Base-by-base conservation (phyloP, 2,113 vertebrate species). In the pig (Sus scrofa) region DNA sequence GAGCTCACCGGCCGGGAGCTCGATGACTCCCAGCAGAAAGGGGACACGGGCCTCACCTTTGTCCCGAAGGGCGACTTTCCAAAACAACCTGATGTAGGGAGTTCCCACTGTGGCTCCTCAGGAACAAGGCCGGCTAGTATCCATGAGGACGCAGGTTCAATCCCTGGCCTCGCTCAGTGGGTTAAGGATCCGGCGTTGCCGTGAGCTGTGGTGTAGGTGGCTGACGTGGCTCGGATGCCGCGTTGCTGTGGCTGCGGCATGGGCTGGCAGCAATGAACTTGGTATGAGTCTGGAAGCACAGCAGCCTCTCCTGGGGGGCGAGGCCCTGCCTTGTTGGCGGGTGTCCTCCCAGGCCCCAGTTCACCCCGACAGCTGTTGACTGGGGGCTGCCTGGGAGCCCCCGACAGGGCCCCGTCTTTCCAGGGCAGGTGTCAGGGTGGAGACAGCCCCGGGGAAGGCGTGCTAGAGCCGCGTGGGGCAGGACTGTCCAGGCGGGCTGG, bases 1-100 rank as follows among this genome's bases (percentile, higher is more conserved):
- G 27, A 26, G 44, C 0, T 3, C 78, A 6, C 79, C 10, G 0
- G 7, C 22, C 0, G 30, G 54, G 24, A 12, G 30, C 1, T 19
- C n/a, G 37, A 27, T 6, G 24, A 2, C 39, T 15, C 22, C 58
- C 7, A 16, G 32, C 1, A n/a, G 75, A 3, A 58, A 18, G 1
- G 1, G 70, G 30, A 30, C 54, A 0, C 32, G 3, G 50, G 52
- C 27, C 54, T 63, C 44, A 6, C 34, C 60, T 86, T 58, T 16
- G 39, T 30, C 58, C 15, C 56, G 14, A 13, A n/a, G 30, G 22
- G 34, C 52, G 13, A 0, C 79, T 52, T 62, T 54, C 60, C 14
- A 30, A 24, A 67, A 44, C 77, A 54, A 67, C 4, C 82, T 32
- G 30, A 27, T 5, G 24, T 44, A 8, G 44, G 44, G 44, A 44